Base-by-base conservation (phyloP, 2,888 invertebrate species). In the Aelia acuminata region DNA sequence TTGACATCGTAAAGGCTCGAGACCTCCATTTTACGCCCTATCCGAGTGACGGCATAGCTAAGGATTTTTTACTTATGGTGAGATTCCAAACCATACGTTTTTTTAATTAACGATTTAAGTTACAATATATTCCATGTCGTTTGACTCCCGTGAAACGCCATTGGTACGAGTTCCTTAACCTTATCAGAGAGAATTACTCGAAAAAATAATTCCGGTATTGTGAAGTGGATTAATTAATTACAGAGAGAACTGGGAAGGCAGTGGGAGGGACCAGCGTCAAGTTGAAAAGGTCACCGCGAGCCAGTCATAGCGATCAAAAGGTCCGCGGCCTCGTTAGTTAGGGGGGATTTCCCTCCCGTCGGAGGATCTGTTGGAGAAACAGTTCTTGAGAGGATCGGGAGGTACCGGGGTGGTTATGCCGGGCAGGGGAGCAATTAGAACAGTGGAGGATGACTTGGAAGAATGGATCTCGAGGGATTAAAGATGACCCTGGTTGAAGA, bases 161-260 rank as follows among this genome's bases (percentile, higher is more conserved):
- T n/a, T n/a, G 3, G n/a, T n/a, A n/a, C 53, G 53, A 53, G 53
- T 53, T 53, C 53, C 53, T 53, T 53, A 53, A 53, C 53, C 53
- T 53, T 53, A 53, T 53, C n/a, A 53, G n/a, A 15, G n/a, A 53
- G 53, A 53, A 53, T 53, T 53, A 53, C 53, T n/a, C n/a, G 53
- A 53, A 53, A 53, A 53, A 53, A 53, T 53, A n/a, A 53, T 53
- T 53, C 10, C 53, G 1, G 53, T 53, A 53, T 53, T 53, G 53
- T 53, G 53, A 53, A n/a, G 53, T 53, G 53, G n/a, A n/a, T 53
- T 53, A 53, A n/a, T 53, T 53, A 53, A 53, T 53, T 53, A n/a
- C 53, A 53, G 53, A 53, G 53, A 53, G 53, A 22, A 3, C 3
- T 18, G 50, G 22, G 22, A 2, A 22, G 53, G n/a, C n/a, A 43